Evolutionary conservation across 2,888 invertebrate genomes (phyloP).

Genomic region (Minunthozetes semirufus): DNA sequence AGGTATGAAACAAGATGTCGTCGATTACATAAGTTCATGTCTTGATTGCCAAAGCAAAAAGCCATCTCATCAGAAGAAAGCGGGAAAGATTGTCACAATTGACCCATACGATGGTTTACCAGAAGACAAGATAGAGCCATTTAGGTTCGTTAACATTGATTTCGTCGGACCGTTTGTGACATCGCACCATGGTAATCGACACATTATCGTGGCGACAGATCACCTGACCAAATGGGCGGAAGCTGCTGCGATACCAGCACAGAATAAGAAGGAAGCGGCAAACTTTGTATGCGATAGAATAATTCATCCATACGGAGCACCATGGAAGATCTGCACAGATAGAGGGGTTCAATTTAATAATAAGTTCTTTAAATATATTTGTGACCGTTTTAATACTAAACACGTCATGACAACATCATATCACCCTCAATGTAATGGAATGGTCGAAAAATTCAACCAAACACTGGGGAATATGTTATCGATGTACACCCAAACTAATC

Average conservation of each 20-base stretch:
- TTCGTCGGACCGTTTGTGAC: background rate
- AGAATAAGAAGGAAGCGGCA: too few relatives aligned
- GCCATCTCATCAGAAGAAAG: background rate
- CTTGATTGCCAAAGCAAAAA: background rate
- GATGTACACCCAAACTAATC: slow-evolving; percentile 37
- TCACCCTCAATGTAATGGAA: background rate
- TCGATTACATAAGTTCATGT: slow-evolving; percentile 30
- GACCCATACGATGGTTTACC: background rate
- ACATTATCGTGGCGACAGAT: slow-evolving; percentile 24
- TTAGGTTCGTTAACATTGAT: background rate
- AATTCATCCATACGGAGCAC: too few relatives aligned
- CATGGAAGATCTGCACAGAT: too few relatives aligned
- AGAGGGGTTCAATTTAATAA: too few relatives aligned
- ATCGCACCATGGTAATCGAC: background rate
- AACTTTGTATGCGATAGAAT: too few relatives aligned
- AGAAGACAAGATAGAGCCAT: background rate
- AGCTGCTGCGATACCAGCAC: slow-evolving; percentile 36
- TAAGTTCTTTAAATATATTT: background rate
- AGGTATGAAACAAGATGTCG: background rate
- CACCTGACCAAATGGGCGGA: slow-evolving; percentile 41
- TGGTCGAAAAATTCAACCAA: background rate
- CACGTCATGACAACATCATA: background rate
- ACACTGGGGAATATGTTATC: slow-evolving; percentile 35
- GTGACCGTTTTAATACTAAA: background rate
- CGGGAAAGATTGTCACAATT: too few relatives aligned